A percentile compares a stretch with the other conserved stretches of the same genome.
Evolutionary conservation across 2,113 vertebrate genomes (phyloP).

Genomic region (Onychostruthus taczanowskii): DNA sequence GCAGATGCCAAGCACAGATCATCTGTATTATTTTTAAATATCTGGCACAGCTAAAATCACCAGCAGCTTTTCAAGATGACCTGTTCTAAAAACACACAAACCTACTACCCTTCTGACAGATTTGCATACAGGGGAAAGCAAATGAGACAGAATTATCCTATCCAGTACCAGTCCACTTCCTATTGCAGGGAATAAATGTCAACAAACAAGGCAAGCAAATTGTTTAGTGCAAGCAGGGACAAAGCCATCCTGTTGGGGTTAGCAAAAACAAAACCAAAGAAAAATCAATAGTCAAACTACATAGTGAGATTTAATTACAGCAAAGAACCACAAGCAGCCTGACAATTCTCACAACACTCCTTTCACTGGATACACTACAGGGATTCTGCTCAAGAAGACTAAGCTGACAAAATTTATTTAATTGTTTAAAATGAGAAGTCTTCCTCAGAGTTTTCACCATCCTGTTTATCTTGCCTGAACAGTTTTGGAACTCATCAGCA

Average conservation of each 20-base stretch:
- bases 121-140: background rate
- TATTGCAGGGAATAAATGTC: background rate
- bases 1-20: background rate
- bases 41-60: constrained; percentile 15
- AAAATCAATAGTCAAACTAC: constrained; percentile 7
- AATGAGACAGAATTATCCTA: background rate
- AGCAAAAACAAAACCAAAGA: background rate
- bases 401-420: background rate
- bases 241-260: background rate
- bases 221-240: background rate
- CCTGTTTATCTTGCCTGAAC: constrained; percentile 41
- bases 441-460: background rate
- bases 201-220: constrained; percentile 13
- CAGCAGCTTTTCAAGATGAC: constrained; percentile 7
- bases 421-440: constrained; percentile 3
- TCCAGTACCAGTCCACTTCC: background rate
- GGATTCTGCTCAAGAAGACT: background rate
- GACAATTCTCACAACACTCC: background rate
- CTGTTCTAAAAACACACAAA: constrained; percentile 50
- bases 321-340: background rate
- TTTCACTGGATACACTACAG: background rate
- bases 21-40: constrained; percentile 18
- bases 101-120: constrained; percentile 38
- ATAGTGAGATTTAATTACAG: constrained; percentile 11
- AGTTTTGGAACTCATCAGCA: constrained; percentile 39